Conservation (phyloP, 2,797 vertebrate genomes). For the Phataginus tetradactyla region DNA sequence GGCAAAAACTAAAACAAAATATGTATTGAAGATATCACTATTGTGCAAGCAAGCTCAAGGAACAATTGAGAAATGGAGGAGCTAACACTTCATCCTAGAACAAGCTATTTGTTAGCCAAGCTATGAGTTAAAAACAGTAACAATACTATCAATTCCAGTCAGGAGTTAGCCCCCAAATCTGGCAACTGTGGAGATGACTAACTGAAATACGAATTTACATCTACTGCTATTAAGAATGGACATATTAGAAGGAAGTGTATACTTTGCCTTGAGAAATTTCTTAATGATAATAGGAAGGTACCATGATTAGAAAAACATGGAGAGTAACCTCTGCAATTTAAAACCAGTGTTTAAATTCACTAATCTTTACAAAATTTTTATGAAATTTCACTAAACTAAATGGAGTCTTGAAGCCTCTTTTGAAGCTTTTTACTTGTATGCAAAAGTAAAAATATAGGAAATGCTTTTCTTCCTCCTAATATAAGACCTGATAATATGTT, state of each 20-base stretch:
- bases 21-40: background rate
- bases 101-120: background rate
- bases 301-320: slow-evolving; percentile 34
- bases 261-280: slow-evolving; percentile 52
- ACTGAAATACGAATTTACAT: slow-evolving; percentile 12
- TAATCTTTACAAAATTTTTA: background rate
- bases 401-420: background rate
- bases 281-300: slow-evolving; percentile 15
- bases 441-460: slow-evolving; percentile 36
- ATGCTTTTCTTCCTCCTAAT: slow-evolving; percentile 32
- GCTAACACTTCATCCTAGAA: background rate
- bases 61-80: background rate
- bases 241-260: background rate
- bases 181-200: background rate
- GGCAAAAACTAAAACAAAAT: slow-evolving; percentile 39
- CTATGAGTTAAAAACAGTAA: slow-evolving; percentile 13
- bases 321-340: background rate
- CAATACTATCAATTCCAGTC: background rate
- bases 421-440: background rate
- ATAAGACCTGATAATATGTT: slow-evolving; percentile 21
- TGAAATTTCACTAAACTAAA: slow-evolving; percentile 30
- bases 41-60: background rate
- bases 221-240: slow-evolving; percentile 12
- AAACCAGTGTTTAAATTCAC: slow-evolving; percentile 40
- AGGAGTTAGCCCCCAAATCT: background rate